phyloP scores from a whole-genome alignment of 2,888 invertebrate genomes.

The Alviniconcha strummeri region DNA sequence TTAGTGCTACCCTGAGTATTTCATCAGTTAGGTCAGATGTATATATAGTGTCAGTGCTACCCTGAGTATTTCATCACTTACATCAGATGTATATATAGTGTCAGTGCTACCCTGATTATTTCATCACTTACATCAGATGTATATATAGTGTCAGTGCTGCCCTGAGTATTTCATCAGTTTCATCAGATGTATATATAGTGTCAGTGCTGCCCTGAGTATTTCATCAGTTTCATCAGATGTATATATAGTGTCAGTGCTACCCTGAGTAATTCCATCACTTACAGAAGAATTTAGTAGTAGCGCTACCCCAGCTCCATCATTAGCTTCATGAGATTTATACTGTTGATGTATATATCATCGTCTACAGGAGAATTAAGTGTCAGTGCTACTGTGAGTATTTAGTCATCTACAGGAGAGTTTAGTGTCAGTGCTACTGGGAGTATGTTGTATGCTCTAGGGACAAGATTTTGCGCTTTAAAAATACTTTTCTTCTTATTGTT shows the following conservation, averaged over 20 bases:
- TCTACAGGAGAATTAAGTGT: background rate
- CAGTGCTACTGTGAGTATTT: constrained; percentile 6
- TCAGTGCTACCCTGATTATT: constrained; percentile 10
- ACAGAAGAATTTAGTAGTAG: too few species aligned
- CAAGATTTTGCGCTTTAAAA: too few species aligned
- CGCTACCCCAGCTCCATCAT: too few species aligned
- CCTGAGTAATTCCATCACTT: too few species aligned
- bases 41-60: background rate
- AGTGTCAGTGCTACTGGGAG: background rate
- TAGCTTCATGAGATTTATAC: background rate
- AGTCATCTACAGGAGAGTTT: constrained; percentile 1
- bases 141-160: background rate
- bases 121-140: constrained; percentile 11
- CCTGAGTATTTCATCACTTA: constrained; percentile 21
- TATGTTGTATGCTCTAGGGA: too few species aligned
- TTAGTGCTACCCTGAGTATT: too few species aligned
- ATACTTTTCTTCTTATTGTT: too few species aligned
- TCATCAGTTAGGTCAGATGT: too few species aligned
- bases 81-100: background rate
- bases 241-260: too few species aligned
- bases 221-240: too few species aligned
- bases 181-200: background rate
- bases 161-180: constrained; percentile 18
- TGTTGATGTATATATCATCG: too few species aligned
- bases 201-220: too few species aligned